A percentile compares a stretch with the other conserved stretches of the same genome.
Evolutionary conservation across 2,113 vertebrate genomes (phyloP).

Genomic region (Tychaedon coryphoeus): DNA sequence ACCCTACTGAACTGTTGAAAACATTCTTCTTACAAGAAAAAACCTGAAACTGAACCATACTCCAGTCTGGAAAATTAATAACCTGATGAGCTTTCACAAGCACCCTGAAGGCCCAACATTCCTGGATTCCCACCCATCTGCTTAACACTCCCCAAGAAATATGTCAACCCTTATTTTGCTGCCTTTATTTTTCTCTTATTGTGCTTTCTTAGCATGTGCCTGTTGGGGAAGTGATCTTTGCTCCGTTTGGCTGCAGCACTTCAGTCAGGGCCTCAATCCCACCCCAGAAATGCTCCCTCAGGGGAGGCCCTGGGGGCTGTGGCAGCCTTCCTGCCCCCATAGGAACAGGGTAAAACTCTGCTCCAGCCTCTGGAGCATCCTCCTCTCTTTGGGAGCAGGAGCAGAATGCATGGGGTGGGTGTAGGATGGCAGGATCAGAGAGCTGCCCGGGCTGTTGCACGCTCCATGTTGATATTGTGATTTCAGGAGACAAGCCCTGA

Average conservation of each 20-base stretch:
- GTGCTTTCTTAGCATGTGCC: not conserved
- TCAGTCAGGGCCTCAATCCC: not conserved
- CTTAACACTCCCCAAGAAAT: not conserved
- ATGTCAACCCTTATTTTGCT: not conserved
- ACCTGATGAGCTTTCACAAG: not conserved
- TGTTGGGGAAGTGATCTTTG: not conserved
- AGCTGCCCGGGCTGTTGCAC: not conserved
- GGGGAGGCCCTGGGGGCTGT: not conserved
- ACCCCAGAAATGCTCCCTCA: not conserved
- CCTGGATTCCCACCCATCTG: not conserved
- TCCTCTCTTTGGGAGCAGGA: not conserved
- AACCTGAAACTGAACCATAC: not conserved
- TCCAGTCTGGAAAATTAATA: not conserved
- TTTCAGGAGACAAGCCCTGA: not conserved
- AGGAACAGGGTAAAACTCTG: not conserved
- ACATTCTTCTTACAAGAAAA: not conserved
- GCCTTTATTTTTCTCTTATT: not conserved
- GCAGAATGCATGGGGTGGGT: not conserved
- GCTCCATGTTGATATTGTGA: not conserved
- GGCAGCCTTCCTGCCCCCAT: not conserved
- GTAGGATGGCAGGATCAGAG: not conserved
- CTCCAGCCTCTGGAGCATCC: not conserved
- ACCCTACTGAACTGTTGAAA: not conserved
- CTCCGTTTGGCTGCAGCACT: not conserved
- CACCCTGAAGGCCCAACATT: not conserved